These are phyloP conservation scores for Adrianichthys oophorus DNA, from an alignment of 2,797 vertebrate genomes.

Conservation along the genomic window DNA sequence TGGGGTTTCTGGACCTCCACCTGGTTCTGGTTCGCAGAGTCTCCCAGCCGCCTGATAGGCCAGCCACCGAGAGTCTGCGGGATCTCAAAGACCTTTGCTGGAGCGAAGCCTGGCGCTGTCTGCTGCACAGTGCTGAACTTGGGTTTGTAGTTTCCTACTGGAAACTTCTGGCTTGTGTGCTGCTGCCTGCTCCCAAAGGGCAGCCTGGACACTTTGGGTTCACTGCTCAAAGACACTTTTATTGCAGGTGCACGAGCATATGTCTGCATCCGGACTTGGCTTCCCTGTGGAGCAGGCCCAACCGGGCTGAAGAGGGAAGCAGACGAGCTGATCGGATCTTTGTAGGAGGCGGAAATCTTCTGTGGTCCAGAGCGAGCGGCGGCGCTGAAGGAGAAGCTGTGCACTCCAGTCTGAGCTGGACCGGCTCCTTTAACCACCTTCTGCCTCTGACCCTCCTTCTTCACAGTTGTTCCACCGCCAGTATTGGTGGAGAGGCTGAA, in stretches of 20 bases:
- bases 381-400: not conserved
- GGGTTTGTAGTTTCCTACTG: not conserved
- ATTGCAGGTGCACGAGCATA: constrained; percentile 20
- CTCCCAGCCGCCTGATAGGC: constrained; percentile 30
- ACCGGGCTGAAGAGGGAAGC: not conserved
- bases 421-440: not conserved
- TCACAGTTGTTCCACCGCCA: constrained; percentile 12
- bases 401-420: not conserved
- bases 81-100: constrained; percentile 13
- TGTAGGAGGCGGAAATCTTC: not conserved
- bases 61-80: constrained; percentile 31
- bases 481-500: constrained; percentile 1
- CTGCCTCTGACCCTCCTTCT: not conserved
- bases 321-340: not conserved
- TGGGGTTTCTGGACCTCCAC: not conserved
- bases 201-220: not conserved
- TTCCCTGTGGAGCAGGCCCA: rapidly evolving
- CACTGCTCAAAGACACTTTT: not conserved
- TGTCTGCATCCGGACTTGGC: not conserved
- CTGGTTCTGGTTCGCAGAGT: not conserved
- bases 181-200: no score
- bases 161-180: not conserved
- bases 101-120: not conserved
- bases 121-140: not conserved
- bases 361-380: not conserved